Percentiles rank a stretch among this genome's conserved stretches.
Evolutionary conservation across 2,888 invertebrate genomes (phyloP).

Genomic region (Calliopum simillimum): DNA sequence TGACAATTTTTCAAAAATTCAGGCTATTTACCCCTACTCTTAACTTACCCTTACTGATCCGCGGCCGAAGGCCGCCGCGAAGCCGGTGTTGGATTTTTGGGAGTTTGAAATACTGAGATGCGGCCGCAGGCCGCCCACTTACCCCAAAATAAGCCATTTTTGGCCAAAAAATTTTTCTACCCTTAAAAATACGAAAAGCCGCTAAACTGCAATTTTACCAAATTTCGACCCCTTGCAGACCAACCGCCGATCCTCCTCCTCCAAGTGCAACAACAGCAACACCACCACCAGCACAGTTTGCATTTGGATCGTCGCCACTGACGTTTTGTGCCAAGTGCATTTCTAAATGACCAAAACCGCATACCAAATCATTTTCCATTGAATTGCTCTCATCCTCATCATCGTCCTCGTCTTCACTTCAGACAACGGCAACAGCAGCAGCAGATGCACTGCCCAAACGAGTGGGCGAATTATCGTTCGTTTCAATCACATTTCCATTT

Average conservation of each 20-base stretch:
- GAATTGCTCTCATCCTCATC: slow-evolving; percentile 74
- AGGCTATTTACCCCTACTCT: too few relatives aligned
- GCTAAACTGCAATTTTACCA: too few relatives aligned
- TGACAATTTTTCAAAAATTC: too few relatives aligned
- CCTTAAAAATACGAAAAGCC: too few relatives aligned
- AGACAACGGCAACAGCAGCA: slow-evolving; percentile 23
- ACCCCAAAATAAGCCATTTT: too few relatives aligned
- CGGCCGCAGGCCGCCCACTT: too few relatives aligned
- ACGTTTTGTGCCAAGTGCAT: slow-evolving; percentile 62
- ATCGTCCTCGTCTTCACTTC: slow-evolving; percentile 62
- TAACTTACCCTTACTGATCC: too few relatives aligned
- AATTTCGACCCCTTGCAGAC: too few relatives aligned
- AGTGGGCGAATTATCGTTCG: slow-evolving; percentile 51
- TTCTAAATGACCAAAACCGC: slow-evolving; percentile 71
- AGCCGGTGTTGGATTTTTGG: too few relatives aligned
- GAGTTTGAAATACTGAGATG: too few relatives aligned
- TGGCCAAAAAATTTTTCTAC: too few relatives aligned
- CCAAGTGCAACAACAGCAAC: slow-evolving; percentile 47
- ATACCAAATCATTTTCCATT: slow-evolving; percentile 71
- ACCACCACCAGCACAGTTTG: slow-evolving; percentile 65
- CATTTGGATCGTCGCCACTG: slow-evolving; percentile 69
- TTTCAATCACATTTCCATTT: slow-evolving; percentile 78
- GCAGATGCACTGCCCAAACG: slow-evolving; percentile 24
- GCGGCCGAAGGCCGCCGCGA: too few relatives aligned
- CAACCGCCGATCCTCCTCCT: slow-evolving; percentile 43